Conservation (phyloP, 2,113 vertebrate species). For the Panthera leo region DNA sequence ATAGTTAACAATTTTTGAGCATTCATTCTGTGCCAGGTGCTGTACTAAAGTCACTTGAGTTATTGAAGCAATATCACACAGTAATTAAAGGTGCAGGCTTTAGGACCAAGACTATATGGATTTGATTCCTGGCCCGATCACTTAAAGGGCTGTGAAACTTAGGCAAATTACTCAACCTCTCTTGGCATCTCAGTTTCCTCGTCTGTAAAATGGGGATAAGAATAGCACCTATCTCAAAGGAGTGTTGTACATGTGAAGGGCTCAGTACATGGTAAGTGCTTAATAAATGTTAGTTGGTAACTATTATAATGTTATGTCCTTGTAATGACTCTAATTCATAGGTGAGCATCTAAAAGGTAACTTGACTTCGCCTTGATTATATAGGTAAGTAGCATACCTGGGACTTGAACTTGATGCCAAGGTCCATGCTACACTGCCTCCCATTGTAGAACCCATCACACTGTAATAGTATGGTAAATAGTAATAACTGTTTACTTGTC, state of each 20-base stretch:
- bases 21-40: neutral
- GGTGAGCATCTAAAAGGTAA: neutral
- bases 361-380: neutral
- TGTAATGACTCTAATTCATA: neutral
- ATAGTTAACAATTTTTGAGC: neutral
- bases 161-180: neutral
- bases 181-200: neutral
- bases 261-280: neutral
- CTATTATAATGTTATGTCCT: neutral
- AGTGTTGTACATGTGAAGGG: neutral
- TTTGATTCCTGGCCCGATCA: constrained; percentile 6
- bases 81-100: neutral
- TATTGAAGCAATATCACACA: neutral
- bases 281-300: neutral
- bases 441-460: neutral
- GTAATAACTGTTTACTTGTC: neutral
- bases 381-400: neutral
- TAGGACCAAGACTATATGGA: neutral
- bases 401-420: neutral
- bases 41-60: neutral
- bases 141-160: neutral
- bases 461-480: neutral
- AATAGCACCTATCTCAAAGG: neutral
- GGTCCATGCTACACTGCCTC: neutral
- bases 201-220: neutral